A percentile compares a stretch with the other conserved stretches of the same genome.
Conservation (phyloP, 2,797 vertebrate species). For the Tinamus major region DNA sequence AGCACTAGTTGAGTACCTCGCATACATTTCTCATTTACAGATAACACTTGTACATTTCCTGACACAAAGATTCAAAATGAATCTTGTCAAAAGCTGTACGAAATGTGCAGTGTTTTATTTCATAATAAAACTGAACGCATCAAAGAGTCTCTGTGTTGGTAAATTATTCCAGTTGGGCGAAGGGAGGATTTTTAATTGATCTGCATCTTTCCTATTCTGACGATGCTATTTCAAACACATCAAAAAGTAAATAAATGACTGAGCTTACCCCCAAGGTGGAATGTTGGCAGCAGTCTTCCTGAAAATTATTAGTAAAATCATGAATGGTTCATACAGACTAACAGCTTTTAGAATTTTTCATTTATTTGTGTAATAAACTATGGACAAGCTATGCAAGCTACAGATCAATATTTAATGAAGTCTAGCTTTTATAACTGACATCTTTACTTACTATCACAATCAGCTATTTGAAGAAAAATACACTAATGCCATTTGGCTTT, state of each 20-base stretch:
- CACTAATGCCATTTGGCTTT: not conserved
- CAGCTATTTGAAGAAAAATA: conserved; percentile 37
- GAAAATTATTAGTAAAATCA: conserved; percentile 68
- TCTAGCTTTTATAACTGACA: conserved; percentile 24
- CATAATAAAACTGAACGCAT: conserved; percentile 69
- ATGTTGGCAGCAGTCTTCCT: conserved; percentile 46
- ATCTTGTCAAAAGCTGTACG: conserved; percentile 64
- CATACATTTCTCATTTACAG: conserved; percentile 74
- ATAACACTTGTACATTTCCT: conserved; percentile 75
- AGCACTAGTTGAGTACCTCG: conserved; percentile 55
- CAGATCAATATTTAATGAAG: conserved; percentile 65
- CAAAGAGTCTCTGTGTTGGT: conserved; percentile 45
- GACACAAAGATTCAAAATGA: conserved; percentile 76
- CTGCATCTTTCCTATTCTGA: conserved; percentile 65
- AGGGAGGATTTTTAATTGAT: conserved; percentile 73
- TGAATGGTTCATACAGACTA: conserved; percentile 33
- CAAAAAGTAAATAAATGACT: conserved; percentile 71
- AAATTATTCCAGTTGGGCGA: conserved; percentile 61
- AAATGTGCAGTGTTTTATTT: conserved; percentile 65
- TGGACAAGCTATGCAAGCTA: conserved; percentile 22
- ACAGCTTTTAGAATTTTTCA: conserved; percentile 34
- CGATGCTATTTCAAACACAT: conserved; percentile 63
- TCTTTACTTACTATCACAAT: conserved; percentile 47
- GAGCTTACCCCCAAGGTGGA: conserved; percentile 48
- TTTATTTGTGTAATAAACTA: conserved; percentile 59